Evolutionary conservation across 2,113 vertebrate species (phyloP), one percentile per base, ranked within the genome.

Genomic region (Tiliqua scincoides): DNA sequence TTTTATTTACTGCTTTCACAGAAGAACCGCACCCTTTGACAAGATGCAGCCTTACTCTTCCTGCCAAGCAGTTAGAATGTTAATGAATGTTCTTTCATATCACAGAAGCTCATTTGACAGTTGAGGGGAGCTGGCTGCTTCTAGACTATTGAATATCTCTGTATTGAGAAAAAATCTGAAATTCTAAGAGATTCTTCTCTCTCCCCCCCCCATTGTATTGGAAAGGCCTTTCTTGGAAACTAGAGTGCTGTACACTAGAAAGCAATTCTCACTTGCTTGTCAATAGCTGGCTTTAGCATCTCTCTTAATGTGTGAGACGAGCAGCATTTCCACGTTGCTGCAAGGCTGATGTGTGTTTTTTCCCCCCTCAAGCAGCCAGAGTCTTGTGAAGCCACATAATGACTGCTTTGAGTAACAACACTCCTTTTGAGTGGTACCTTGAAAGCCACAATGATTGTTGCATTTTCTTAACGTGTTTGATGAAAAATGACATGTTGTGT

Each of bases 281-380:
- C 52, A 20, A 57, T 9, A 27, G 43, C 65, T 25, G 23, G 12
- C 15, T n/a, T 61, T 3, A 8, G 17, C 23, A n/a, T 20, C 25
- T 23, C 6, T 1, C 43, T 30, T 70, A 21, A 70, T 37, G 35
- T 57, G 63, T 18, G n/a, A 70, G 14, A 9, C 27, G 17, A 15
- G 18, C 30, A 14, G 23, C n/a, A 12, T n/a, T 79, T 43, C 27
- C 15, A 9, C 35, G n/a, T 37, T 87, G 18, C 59, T 89, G 84
- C 61, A 57, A 90, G 68, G 73, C 9, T 93, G 91, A 94, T 93
- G 93, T 72, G 63, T 61, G 79, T 87, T 85, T 82, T 91, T 87
- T n/a, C n/a, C n/a, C n/a, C n/a, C n/a, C 75, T 83, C 80, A 90
- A 87, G 79, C 65, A 40, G 18, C 87, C 21, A 67, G 85, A 84